A percentile compares a stretch with the other conserved stretches of the same genome.
Evolutionary conservation across 2,113 vertebrate species (phyloP).

Genomic region (Sterrhoptilus dennistouni): DNA sequence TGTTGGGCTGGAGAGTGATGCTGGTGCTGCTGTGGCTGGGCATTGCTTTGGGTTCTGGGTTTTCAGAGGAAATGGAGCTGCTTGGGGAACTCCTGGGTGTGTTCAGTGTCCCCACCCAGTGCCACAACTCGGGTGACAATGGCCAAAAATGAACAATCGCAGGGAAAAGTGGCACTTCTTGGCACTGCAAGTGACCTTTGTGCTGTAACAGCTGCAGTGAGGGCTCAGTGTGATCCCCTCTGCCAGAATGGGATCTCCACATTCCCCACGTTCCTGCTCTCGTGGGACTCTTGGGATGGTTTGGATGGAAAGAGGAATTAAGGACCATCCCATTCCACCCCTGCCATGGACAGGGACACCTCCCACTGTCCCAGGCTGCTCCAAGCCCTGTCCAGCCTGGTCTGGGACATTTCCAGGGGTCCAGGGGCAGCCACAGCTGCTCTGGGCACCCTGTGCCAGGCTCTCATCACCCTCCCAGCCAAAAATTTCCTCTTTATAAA

Average conservation of each 20-base stretch:
- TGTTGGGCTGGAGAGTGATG: not conserved
- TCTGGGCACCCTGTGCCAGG: not conserved
- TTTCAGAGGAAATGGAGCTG: not conserved
- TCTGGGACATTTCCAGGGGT: not conserved
- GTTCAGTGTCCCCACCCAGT: not conserved
- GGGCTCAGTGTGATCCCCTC: rapidly evolving
- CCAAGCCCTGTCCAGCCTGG: not conserved
- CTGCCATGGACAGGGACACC: not conserved
- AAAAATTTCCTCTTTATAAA: not conserved
- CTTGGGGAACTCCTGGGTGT: rapidly evolving
- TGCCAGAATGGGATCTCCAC: rapidly evolving
- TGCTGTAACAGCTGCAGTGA: rapidly evolving
- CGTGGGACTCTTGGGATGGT: rapidly evolving
- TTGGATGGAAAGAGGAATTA: not conserved
- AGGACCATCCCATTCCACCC: rapidly evolving
- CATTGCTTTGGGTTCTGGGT: not conserved
- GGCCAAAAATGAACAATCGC: rapidly evolving
- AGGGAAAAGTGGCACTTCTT: rapidly evolving
- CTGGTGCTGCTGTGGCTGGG: not conserved
- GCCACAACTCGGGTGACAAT: rapidly evolving
- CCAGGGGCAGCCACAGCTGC: not conserved
- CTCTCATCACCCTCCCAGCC: rapidly evolving
- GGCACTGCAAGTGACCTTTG: rapidly evolving
- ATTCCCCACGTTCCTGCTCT: not conserved
- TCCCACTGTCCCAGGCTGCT: not conserved